phyloP scores from a whole-genome alignment of 2,888 invertebrate genomes.

The Microdon myrmicae region DNA sequence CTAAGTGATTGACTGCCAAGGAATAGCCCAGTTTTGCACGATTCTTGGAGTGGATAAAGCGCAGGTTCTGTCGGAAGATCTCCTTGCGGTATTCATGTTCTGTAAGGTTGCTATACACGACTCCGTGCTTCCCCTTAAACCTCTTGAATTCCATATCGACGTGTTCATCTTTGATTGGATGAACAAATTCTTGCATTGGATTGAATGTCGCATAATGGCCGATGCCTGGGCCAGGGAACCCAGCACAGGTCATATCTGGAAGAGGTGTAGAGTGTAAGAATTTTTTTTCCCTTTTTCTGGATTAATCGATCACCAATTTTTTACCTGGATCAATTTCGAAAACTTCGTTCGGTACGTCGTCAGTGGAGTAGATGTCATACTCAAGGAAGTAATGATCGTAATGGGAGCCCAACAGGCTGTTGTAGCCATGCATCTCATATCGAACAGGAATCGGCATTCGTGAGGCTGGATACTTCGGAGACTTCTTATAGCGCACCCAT shows the following conservation, averaged over 20 bases:
- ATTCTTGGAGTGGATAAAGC: constrained; percentile 84
- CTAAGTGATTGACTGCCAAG: constrained; percentile 86
- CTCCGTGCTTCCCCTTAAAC: constrained; percentile 79
- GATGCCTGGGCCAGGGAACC: constrained; percentile 92
- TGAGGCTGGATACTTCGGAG: constrained; percentile 66
- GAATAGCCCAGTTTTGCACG: constrained; percentile 78
- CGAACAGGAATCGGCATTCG: constrained; percentile 76
- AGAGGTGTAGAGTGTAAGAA: not conserved
- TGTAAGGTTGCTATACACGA: constrained; percentile 72
- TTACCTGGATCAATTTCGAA: constrained; percentile 76
- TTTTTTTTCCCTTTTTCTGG: not conserved
- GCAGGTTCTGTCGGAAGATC: constrained; percentile 86
- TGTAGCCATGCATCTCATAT: constrained; percentile 95
- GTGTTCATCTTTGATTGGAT: constrained; percentile 78
- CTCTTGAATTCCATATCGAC: constrained; percentile 77
- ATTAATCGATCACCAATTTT: no score
- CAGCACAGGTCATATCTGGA: constrained; percentile 75
- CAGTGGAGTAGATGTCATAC: constrained; percentile 76
- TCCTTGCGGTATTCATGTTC: constrained; percentile 80
- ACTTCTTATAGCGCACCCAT: constrained; percentile 83
- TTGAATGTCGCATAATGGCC: constrained; percentile 85
- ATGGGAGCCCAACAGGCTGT: constrained; percentile 92
- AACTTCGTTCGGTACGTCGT: constrained; percentile 75
- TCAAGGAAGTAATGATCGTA: constrained; percentile 93
- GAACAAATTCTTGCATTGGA: constrained; percentile 91